phyloP scores from a whole-genome alignment of 2,797 vertebrate genomes.

The Ceryle rudis region DNA sequence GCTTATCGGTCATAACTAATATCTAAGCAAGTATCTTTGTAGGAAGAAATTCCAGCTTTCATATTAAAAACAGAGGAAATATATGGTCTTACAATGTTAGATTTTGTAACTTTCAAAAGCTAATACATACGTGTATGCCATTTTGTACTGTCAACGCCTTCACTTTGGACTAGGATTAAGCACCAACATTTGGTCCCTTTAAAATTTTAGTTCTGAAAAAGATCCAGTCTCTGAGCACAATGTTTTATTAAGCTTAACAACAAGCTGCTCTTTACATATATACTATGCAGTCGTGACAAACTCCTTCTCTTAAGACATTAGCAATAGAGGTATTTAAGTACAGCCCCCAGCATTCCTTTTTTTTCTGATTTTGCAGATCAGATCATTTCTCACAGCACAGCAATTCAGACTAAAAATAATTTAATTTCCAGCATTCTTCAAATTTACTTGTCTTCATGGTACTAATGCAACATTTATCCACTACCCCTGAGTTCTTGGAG shows the following conservation, averaged over 20 bases:
- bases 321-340: not conserved
- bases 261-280: not conserved
- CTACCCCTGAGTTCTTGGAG: not conserved
- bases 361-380: conserved; percentile 29
- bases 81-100: not conserved
- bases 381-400: not conserved
- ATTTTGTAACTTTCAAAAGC: not conserved
- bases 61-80: not conserved
- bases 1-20: not conserved
- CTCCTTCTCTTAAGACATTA: not conserved
- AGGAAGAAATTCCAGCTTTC: not conserved
- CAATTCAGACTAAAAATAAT: conserved; percentile 1
- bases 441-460: conserved; percentile 1
- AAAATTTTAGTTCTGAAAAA: not conserved
- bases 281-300: not conserved
- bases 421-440: conserved; percentile 28
- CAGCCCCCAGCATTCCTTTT: not conserved
- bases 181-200: not conserved
- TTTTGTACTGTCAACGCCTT: not conserved
- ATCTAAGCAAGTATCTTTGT: not conserved
- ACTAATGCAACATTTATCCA: conserved; percentile 15
- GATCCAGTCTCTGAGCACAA: not conserved
- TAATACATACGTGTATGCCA: not conserved
- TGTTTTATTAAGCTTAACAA: conserved; percentile 1
- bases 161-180: not conserved